Base-by-base conservation (phyloP, 1,140 invertebrate genomes). In the Cryptotermes secundus region DNA sequence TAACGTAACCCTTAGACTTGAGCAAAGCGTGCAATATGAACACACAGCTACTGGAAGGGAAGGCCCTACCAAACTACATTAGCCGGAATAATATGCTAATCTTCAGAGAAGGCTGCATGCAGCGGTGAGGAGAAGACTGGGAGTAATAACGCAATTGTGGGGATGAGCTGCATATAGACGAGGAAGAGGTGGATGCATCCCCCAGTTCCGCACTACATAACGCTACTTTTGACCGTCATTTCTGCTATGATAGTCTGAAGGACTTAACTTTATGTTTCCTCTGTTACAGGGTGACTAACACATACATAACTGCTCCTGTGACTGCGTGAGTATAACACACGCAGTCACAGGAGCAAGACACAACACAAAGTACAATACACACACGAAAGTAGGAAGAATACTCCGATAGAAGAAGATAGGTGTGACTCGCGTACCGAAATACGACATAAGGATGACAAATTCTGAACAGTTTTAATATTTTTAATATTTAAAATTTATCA, bases 141-240 rank as follows among this genome's bases (percentile, higher is more conserved):
- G 59, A n/a, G 59, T 72, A 72, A 72, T 72, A 72, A 72, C 26
- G 59, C 31, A 72, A 72, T 72, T 72, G n/a, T 72, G 59, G 59
- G 59, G 59, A n/a, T 72, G 59, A 31, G 59, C 59, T 72, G 59
- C 59, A 31, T 31, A 72, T 26, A 72, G n/a, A 72, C 59, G 59
- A 72, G 26, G 59, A n/a, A 49, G 59, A 31, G 7, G 59, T 72
- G 59, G 59, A 31, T 26, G n/a, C 16, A 12, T 3, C 26, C 59
- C 26, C 59, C n/a, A 72, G 26, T 72, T 72, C 26, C 59, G 31
- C 59, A n/a, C 59, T 72, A 72, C 26, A 26, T 72, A 72, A 72
- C n/a, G 59, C 31, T 72, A n/a, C 26, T 72, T 31, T 31, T 26
- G 59, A 1, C 7, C 59, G 59, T 10, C 53, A 59, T 24, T 59